Base-by-base conservation (phyloP, 2,113 vertebrate genomes). In the Nerophis lumbriciformis region DNA sequence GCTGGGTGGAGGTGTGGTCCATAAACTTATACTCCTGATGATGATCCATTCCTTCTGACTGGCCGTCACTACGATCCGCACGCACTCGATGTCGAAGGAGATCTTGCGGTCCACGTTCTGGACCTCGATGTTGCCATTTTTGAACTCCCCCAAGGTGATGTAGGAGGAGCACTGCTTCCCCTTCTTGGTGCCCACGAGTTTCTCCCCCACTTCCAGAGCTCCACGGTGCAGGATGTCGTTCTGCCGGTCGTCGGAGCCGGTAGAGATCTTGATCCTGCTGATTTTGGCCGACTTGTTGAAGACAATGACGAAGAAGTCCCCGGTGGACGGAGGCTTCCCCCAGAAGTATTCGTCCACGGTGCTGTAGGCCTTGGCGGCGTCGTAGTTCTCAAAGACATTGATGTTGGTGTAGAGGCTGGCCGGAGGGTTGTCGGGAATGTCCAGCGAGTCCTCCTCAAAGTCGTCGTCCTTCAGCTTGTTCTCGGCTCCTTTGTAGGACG, bases 401-500 rank as follows among this genome's bases (percentile, higher is more conserved):
- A 99, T 99, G 70, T 95, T 98, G 1, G 96, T 99, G 66, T 94
- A 90, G 14, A 97, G 80, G 62, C 81, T 93, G 64, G 96, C 95
- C 37, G 96, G 94, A 3, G 97, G 97, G 50, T 99, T 99, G 84
- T 99, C 97, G 0, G 97, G 97, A 56, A 99, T 93, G 74, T 99
- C 96, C 53, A 96, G 87, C 1, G 92, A 93, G 72, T 98, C 97
- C 53, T 99, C 96, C 83, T 99, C 97, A 68, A 98, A 99, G 79
- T 99, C 97, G 37, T 99, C 97, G 63, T 99, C 97, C 73, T 98
- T 98, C 65, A 99, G 84, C 63, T 99, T 99, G 79, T 99, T 99
- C 78, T 98, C 96, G 0, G 92, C 93, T 36, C 96, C 96, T 81
- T 95, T 98, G 66, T 95, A 99, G 2, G 96, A 99, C 0, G 96